These are phyloP conservation scores for Olivierus martensii DNA, from an alignment of 1,140 invertebrate species.

Conservation along the genomic window DNA sequence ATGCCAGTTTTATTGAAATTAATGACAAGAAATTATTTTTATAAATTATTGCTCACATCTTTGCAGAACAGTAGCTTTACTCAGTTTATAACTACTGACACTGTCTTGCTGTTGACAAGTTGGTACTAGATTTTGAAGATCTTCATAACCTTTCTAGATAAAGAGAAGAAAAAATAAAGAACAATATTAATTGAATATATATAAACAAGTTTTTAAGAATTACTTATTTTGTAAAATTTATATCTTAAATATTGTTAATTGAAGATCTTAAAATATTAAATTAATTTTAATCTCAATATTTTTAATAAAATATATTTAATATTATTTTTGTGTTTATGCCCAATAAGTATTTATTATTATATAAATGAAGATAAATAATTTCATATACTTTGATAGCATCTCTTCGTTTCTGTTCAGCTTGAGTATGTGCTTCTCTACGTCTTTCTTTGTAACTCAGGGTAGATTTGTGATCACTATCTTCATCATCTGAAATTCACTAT, in stretches of 20 bases:
- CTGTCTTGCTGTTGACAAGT: conserved; percentile 74
- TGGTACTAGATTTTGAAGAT: conserved; percentile 78
- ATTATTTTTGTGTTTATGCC: background rate
- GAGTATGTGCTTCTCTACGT: conserved; percentile 85
- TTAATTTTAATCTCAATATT: too few species aligned
- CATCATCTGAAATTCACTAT: conserved; percentile 55
- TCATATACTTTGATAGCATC: conserved; percentile 71
- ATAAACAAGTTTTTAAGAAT: too few species aligned
- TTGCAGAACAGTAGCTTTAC: conserved; percentile 88
- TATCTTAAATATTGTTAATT: too few species aligned
- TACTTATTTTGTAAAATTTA: too few species aligned
- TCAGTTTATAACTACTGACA: conserved; percentile 71
- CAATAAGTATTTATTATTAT: background rate
- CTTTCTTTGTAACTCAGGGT: conserved; percentile 83
- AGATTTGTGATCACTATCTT: conserved; percentile 71
- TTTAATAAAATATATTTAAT: too few species aligned
- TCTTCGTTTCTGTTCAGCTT: conserved; percentile 90
- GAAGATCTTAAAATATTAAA: too few species aligned
- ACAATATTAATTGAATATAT: background rate
- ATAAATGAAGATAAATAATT: too few species aligned
- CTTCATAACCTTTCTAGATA: conserved; percentile 70
- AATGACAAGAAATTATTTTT: too few species aligned
- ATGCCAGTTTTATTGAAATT: too few species aligned
- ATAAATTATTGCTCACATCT: conserved; percentile 42
- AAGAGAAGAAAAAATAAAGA: background rate